phyloP scores from a whole-genome alignment of 2,888 invertebrate species.

The Trichogramma evanescens region DNA sequence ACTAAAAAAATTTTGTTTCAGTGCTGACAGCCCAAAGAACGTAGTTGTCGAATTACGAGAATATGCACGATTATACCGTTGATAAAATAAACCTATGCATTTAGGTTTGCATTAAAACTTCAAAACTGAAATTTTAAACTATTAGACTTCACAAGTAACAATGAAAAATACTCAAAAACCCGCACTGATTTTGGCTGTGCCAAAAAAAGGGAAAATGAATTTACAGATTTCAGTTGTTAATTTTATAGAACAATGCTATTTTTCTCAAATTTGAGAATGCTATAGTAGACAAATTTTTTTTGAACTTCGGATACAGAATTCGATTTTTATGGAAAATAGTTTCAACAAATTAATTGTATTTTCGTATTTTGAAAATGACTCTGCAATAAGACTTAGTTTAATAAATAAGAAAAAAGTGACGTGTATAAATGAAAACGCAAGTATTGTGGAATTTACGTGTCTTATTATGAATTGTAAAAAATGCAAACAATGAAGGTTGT shows the following conservation, averaged over 20 bases:
- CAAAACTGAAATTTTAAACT: too few relatives aligned
- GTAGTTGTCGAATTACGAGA: constrained; percentile 73
- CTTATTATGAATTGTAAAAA: constrained; percentile 22
- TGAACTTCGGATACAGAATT: too few relatives aligned
- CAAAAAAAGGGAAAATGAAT: too few relatives aligned
- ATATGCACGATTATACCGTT: constrained; percentile 83
- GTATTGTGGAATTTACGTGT: constrained; percentile 14
- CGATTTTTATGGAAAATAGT: too few relatives aligned
- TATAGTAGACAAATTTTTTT: too few relatives aligned
- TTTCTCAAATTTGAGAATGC: too few relatives aligned
- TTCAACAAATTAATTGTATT: neutral
- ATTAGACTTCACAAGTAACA: neutral
- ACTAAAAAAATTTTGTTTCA: constrained; percentile 47
- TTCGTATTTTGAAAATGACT: constrained; percentile 12
- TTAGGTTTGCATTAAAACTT: too few relatives aligned
- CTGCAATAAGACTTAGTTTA: constrained; percentile 17
- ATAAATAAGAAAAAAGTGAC: constrained; percentile 9
- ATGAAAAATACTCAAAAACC: neutral
- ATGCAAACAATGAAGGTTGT: constrained; percentile 10
- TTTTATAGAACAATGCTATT: too few relatives aligned
- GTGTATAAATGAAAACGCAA: constrained; percentile 12
- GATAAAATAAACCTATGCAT: constrained; percentile 35
- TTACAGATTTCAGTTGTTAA: too few relatives aligned
- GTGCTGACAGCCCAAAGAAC: constrained; percentile 71
- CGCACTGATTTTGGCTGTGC: neutral